These are phyloP conservation scores for Erythrocercus mccallii DNA, from an alignment of 2,113 vertebrate genomes.

Conservation along the genomic window DNA sequence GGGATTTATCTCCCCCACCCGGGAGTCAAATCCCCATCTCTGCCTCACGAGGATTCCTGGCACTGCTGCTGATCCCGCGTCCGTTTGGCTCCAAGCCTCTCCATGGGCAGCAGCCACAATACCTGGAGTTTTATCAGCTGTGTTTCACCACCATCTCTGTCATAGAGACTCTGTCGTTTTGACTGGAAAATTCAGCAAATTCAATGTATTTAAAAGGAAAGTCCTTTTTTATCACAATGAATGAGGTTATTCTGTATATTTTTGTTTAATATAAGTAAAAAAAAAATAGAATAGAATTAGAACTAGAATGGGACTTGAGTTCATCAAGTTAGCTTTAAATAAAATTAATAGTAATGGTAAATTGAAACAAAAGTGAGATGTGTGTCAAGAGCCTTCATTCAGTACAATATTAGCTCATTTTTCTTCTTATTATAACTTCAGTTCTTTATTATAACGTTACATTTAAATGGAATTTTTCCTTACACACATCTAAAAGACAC, in stretches of 20 bases:
- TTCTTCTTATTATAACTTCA: background rate
- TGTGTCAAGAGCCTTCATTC: background rate
- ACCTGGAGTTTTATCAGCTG: background rate
- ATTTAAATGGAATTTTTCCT: background rate
- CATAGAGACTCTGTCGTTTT: background rate
- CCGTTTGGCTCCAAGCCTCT: background rate
- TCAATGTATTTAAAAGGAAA: background rate
- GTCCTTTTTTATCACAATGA: background rate
- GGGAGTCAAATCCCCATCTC: background rate
- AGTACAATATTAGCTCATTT: background rate
- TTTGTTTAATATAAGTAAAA: background rate
- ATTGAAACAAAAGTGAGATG: background rate
- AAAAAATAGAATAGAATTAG: background rate
- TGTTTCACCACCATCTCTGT: background rate
- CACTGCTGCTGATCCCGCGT: rapidly evolving
- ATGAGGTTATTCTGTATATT: background rate
- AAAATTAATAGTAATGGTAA: constrained; percentile 1
- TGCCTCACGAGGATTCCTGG: background rate
- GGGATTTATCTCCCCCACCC: background rate
- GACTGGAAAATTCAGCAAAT: background rate
- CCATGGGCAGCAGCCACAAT: background rate
- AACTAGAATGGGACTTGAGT: background rate
- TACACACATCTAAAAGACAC: background rate
- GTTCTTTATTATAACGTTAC: background rate
- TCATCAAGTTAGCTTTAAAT: constrained; percentile 17